These are phyloP conservation scores for Belonocnema kinseyi DNA, from an alignment of 1,140 invertebrate species.

Conservation along the genomic window DNA sequence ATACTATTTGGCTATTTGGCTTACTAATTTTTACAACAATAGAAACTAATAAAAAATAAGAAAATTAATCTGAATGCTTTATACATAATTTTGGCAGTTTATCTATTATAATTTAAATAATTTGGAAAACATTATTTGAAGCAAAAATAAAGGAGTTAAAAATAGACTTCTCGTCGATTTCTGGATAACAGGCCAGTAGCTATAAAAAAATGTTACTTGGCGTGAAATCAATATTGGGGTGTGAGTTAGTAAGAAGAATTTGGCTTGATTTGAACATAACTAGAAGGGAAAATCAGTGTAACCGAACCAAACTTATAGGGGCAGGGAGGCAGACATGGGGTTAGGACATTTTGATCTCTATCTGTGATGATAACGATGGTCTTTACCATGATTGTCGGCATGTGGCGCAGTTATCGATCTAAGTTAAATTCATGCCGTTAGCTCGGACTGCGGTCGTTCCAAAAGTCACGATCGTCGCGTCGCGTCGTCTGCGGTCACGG, in stretches of 20 bases:
- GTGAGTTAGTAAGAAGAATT: neutral
- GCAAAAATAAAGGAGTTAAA: too few species aligned
- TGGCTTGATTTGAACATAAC: neutral
- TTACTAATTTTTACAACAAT: too few species aligned
- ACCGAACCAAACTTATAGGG: neutral
- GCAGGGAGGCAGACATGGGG: neutral
- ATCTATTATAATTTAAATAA: too few species aligned
- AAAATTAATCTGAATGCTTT: too few species aligned
- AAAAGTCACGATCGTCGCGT: too few species aligned
- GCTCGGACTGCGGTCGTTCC: neutral
- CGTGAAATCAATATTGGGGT: neutral
- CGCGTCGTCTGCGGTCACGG: conserved; percentile 38
- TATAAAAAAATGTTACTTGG: too few species aligned
- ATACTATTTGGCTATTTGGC: too few species aligned
- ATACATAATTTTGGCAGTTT: too few species aligned
- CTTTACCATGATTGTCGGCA: conserved; percentile 15
- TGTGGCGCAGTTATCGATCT: conserved; percentile 21
- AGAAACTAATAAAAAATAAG: too few species aligned
- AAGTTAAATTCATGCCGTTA: conserved; percentile 21
- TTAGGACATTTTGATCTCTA: neutral
- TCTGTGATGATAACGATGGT: conserved; percentile 22
- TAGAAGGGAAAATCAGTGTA: neutral
- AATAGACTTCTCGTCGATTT: too few species aligned
- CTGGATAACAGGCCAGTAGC: too few species aligned
- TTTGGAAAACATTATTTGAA: too few species aligned